Evolutionary conservation across 2,888 invertebrate species (phyloP).

Genomic region (Chrysodeixis includens): DNA sequence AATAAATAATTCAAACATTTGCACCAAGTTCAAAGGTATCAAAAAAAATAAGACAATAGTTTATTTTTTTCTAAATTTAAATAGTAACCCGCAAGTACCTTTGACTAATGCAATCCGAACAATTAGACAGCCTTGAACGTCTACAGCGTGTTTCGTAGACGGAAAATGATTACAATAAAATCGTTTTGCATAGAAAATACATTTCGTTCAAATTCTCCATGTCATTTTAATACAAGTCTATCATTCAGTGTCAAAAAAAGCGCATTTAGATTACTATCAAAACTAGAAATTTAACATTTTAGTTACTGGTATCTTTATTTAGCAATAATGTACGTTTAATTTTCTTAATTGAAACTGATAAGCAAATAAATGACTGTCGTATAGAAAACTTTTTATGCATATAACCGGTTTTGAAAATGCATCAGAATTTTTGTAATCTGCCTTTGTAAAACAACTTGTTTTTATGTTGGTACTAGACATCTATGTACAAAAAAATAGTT

Average conservation of each 20-base stretch:
- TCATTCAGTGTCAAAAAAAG: slow-evolving; percentile 49
- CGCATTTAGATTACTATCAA: slow-evolving; percentile 36
- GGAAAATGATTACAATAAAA: slow-evolving; percentile 51
- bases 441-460: too few species aligned
- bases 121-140: slow-evolving; percentile 58
- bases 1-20: too few species aligned
- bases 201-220: slow-evolving; percentile 42
- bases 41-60: background rate
- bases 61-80: slow-evolving; percentile 34
- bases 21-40: background rate
- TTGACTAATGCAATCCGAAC: slow-evolving; percentile 38
- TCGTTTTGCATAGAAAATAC: slow-evolving; percentile 58
- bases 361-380: too few species aligned
- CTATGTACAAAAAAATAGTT: too few species aligned
- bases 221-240: slow-evolving; percentile 43
- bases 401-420: too few species aligned
- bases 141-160: slow-evolving; percentile 47
- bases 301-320: too few species aligned
- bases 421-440: too few species aligned
- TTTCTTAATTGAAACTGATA: too few species aligned
- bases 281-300: slow-evolving; percentile 15
- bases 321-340: too few species aligned
- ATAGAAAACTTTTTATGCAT: too few species aligned
- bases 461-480: too few species aligned
- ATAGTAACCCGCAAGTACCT: slow-evolving; percentile 16